A percentile compares a stretch with the other conserved stretches of the same genome.
These are phyloP conservation scores for Masnerella sp. DNA, from an alignment of 2,888 invertebrate species.

Conservation along the genomic window DNA sequence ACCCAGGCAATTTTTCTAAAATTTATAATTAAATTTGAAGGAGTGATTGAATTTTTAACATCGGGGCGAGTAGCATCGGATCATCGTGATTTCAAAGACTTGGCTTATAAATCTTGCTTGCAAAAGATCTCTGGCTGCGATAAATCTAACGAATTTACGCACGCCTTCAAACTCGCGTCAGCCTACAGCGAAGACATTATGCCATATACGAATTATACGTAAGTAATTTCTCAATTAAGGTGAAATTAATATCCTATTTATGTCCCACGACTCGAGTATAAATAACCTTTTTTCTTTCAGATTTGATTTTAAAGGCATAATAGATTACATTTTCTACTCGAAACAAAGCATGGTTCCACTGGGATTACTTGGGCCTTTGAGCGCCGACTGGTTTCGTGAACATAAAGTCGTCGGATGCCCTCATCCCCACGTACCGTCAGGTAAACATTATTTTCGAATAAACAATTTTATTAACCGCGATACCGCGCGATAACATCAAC, in stretches of 20 bases:
- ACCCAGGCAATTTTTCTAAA: slow-evolving; percentile 11
- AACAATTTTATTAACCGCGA: slow-evolving; percentile 32
- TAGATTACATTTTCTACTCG: slow-evolving; percentile 99
- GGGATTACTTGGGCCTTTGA: slow-evolving; percentile 95
- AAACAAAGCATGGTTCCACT: slow-evolving; percentile 96
- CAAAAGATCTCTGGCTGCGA: slow-evolving; percentile 93
- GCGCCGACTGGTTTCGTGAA: slow-evolving; percentile 94
- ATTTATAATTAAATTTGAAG: slow-evolving; percentile 78
- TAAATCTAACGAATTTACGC: slow-evolving; percentile 92
- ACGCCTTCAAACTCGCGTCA: slow-evolving; percentile 96
- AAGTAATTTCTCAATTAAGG: slow-evolving; percentile 76
- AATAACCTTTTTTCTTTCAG: slow-evolving; percentile 79
- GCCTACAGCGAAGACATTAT: slow-evolving; percentile 97
- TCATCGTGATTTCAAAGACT: slow-evolving; percentile 97
- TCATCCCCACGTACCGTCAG: slow-evolving; percentile 97
- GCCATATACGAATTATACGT: slow-evolving; percentile 99
- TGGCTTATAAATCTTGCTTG: slow-evolving; percentile 94
- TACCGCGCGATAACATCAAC: slow-evolving; percentile 14
- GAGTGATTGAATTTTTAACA: slow-evolving; percentile 97
- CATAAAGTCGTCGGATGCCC: slow-evolving; percentile 99
- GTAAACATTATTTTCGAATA: slow-evolving; percentile 73
- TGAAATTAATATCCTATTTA: slow-evolving; percentile 22
- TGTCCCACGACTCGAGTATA: slow-evolving; percentile 1
- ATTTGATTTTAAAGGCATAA: slow-evolving; percentile 99
- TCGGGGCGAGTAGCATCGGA: slow-evolving; percentile 93